Percentiles rank a stretch among this genome's conserved stretches.
Evolutionary conservation across 2,888 invertebrate species (phyloP).

Genomic region (Ectobius pallidus): DNA sequence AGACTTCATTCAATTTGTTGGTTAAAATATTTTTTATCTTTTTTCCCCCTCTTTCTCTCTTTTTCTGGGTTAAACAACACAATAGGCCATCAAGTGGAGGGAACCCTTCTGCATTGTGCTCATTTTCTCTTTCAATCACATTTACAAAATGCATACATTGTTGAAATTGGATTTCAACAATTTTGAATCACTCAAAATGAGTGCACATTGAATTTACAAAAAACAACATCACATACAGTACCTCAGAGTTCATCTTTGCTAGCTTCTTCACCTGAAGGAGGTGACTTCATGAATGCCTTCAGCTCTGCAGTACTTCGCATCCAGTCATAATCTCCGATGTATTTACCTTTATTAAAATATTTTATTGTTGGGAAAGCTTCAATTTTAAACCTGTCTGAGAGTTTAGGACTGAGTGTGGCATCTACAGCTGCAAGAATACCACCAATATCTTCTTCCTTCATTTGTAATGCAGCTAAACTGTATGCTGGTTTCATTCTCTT

Average conservation of each 20-base stretch:
- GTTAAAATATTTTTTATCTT: too few species aligned
- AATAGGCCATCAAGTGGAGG: too few species aligned
- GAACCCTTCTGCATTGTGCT: too few species aligned
- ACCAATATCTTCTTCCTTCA: constrained; percentile 55
- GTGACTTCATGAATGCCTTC: constrained; percentile 57
- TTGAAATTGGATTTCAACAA: background rate
- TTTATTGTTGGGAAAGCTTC: constrained; percentile 72
- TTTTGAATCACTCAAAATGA: background rate
- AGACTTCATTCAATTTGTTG: too few species aligned
- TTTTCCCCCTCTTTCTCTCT: too few species aligned
- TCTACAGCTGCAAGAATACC: constrained; percentile 67
- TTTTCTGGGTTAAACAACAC: too few species aligned
- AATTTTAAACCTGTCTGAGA: constrained; percentile 65
- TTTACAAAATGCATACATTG: background rate
- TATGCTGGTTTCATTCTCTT: constrained; percentile 71
- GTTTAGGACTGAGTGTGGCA: constrained; percentile 65
- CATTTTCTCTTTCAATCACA: too few species aligned
- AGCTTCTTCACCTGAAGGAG: constrained; percentile 4
- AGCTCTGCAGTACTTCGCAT: constrained; percentile 63
- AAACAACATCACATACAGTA: background rate
- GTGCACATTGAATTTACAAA: too few species aligned
- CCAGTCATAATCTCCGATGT: constrained; percentile 63
- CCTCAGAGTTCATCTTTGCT: constrained; percentile 40
- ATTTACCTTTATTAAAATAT: constrained; percentile 62
- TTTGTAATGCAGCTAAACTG: constrained; percentile 61